These are phyloP conservation scores for Oophaga pumilio DNA, from an alignment of 2,113 vertebrate species.

Conservation along the genomic window DNA sequence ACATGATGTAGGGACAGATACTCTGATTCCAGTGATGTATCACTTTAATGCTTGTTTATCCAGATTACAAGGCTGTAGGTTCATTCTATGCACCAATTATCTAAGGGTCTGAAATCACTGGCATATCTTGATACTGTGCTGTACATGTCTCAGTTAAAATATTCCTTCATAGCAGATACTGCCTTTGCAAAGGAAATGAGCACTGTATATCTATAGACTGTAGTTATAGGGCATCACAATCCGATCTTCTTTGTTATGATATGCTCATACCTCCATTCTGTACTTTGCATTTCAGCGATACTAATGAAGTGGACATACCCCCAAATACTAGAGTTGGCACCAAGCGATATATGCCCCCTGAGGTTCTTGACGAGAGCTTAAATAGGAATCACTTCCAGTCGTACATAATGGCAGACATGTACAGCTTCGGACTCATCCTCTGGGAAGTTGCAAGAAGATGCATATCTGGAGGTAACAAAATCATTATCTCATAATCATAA, in stretches of 20 bases:
- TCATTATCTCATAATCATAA: neutral
- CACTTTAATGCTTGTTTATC: no score
- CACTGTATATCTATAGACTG: no score
- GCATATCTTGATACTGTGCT: no score
- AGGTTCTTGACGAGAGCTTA: slow-evolving; percentile 94
- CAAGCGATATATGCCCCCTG: slow-evolving; percentile 97
- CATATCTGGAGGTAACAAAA: slow-evolving; percentile 88
- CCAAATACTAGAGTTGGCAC: slow-evolving; percentile 94
- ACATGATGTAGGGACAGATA: no score
- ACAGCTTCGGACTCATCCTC: slow-evolving; percentile 96
- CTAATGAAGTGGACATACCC: slow-evolving; percentile 96
- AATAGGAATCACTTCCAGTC: slow-evolving; percentile 95
- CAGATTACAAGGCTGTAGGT: no score
- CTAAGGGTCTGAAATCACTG: no score
- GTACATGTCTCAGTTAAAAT: no score
- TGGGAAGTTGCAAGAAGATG: slow-evolving; percentile 94
- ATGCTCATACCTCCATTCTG: neutral
- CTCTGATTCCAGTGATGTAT: no score
- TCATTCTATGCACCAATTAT: no score
- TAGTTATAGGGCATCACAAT: neutral
- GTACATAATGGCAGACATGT: slow-evolving; percentile 98
- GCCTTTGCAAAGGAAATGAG: no score
- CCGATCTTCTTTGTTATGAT: neutral
- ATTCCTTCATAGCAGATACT: no score
- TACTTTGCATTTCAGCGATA: slow-evolving; percentile 77